Evolutionary conservation across 64 coral and sea anemone genomes (phyloP), one percentile per base, ranked within the genome.

Genomic region (Cladopsammia gracilis): DNA sequence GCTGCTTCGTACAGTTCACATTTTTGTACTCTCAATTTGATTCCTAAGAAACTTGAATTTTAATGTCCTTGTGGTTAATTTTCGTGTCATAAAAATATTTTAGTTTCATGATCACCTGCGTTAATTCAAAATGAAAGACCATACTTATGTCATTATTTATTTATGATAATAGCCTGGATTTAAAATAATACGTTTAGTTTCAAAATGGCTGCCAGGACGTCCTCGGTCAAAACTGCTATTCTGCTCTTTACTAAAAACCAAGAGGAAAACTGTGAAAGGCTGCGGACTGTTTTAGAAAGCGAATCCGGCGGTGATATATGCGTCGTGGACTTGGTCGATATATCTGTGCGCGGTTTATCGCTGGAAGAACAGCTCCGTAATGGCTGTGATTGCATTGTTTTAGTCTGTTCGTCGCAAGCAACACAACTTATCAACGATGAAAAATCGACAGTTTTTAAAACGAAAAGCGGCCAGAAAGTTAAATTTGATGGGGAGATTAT

Each of bases 401-500:
- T 96, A 16, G n/a, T 96, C 61, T 96, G 90, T 51, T 96, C 95
- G 44, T 3, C 85, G 5, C 52, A 23, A 71, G 89, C 90, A 14
- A 93, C 85, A 51, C 90, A 85, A 62, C 85, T 92, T 25, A 89
- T 96, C 45, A 86, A 96, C 34, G 83, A 92, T 7, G 90, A 96
- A 85, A 52, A 64, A 83, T 48, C 20, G 49, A 79, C 48, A 5
- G 75, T 93, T 10, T 96, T 96, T 62, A 75, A 88, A 67, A 86
- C 71, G 44, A 90, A 76, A 62, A 78, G 82, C n/a, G 90, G 77
- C 25, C 64, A 76, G n/a, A 50, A 84, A 75, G 68, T 93, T 4
- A 89, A 54, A 26, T 96, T 96, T 78, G 90, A 96, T 66, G 95
- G 95, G 44, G 93, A 85, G 77, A 70, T 85, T 70, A 92, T 96